A percentile compares a stretch with the other conserved stretches of the same genome.
Conservation (phyloP, 2,888 invertebrate species). For the Tetheella fluctuosa region DNA sequence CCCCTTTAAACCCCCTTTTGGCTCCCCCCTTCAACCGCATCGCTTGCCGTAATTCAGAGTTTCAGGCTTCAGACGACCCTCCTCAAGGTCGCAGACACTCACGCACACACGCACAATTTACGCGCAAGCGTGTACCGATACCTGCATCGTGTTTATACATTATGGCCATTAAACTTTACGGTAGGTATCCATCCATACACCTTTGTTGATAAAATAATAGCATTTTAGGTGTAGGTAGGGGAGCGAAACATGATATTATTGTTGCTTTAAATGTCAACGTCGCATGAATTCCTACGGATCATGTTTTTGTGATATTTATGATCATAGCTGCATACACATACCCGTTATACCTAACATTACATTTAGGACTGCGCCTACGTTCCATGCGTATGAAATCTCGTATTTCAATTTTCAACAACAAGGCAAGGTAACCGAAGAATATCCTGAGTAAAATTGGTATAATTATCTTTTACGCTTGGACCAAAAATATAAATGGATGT, state of each 20-base stretch:
- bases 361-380: too few species aligned
- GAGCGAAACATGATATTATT: background rate
- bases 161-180: constrained; percentile 60
- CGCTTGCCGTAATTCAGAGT: constrained; percentile 37
- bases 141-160: constrained; percentile 44
- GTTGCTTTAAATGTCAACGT: background rate
- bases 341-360: too few species aligned
- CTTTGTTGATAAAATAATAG: background rate
- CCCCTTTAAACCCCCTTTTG: constrained; percentile 26
- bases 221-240: background rate
- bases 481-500: background rate
- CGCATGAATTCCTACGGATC: background rate
- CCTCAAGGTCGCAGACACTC: constrained; percentile 77
- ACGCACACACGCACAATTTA: constrained; percentile 49
- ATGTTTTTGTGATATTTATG: background rate
- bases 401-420: too few species aligned
- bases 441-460: too few species aligned
- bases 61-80: constrained; percentile 77
- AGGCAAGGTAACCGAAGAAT: too few species aligned
- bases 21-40: constrained; percentile 39
- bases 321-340: too few species aligned
- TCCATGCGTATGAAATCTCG: too few species aligned
- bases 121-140: constrained; percentile 48
- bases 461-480: too few species aligned
- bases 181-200: constrained; percentile 22